phyloP scores from a whole-genome alignment of 2,797 vertebrate species.

The Bovichtus variegatus region DNA sequence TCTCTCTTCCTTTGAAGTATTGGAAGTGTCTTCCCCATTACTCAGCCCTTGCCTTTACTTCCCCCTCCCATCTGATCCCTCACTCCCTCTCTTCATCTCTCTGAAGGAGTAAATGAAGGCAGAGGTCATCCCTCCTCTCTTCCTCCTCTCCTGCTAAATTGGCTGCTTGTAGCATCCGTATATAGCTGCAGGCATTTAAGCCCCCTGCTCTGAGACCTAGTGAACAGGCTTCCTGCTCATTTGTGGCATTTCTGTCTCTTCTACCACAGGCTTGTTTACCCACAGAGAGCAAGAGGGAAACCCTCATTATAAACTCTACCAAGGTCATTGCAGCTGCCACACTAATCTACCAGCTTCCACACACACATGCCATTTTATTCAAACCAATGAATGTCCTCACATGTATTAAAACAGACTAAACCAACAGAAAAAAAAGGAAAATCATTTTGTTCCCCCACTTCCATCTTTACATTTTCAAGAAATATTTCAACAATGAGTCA shows the following conservation, averaged over 20 bases:
- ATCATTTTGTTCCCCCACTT: conserved; percentile 4
- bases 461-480: neutral
- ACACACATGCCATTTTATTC: conserved; percentile 38
- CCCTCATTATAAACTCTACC: conserved; percentile 81
- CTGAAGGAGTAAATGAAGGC: conserved; percentile 82
- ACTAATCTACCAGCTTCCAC: conserved; percentile 62
- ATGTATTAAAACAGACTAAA: conserved; percentile 20
- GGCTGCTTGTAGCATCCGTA: conserved; percentile 80
- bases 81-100: conserved; percentile 74
- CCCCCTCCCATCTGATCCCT: conserved; percentile 75
- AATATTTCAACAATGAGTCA: neutral
- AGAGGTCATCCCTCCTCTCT: conserved; percentile 82
- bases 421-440: neutral
- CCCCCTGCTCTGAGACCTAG: conserved; percentile 75
- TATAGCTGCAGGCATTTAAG: conserved; percentile 75
- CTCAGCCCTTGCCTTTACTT: conserved; percentile 78
- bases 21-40: conserved; percentile 81
- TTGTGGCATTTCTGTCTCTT: conserved; percentile 82
- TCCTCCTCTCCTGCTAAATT: conserved; percentile 85
- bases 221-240: conserved; percentile 80
- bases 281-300: conserved; percentile 77
- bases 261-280: conserved; percentile 80
- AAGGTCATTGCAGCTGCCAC: conserved; percentile 75
- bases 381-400: neutral
- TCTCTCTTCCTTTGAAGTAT: conserved; percentile 76